phyloP scores from a whole-genome alignment of 2,113 vertebrate genomes.

The Phalacrocorax aristotelis region DNA sequence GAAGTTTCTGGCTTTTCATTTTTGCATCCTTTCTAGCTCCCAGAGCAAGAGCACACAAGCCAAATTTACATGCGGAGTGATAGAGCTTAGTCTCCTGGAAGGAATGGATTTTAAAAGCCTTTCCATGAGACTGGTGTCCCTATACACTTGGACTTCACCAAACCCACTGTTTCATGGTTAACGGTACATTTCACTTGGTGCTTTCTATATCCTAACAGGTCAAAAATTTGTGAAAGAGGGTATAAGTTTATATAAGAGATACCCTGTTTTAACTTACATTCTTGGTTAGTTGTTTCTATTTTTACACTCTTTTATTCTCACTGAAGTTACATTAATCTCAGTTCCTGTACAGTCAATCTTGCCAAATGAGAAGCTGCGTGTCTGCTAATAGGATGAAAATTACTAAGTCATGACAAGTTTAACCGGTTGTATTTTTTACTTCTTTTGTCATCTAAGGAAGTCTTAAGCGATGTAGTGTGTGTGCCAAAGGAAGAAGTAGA shows the following conservation, averaged over 20 bases:
- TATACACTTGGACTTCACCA: neutral
- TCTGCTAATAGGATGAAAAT: neutral
- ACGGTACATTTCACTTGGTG: neutral
- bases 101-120: neutral
- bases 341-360: neutral
- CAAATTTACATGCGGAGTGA: neutral
- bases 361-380: neutral
- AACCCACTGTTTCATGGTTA: neutral
- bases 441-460: slow-evolving; percentile 8
- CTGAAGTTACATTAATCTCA: neutral
- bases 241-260: neutral
- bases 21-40: neutral
- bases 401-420: neutral
- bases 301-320: neutral
- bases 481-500: neutral
- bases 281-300: neutral
- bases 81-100: neutral
- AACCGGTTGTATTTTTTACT: neutral
- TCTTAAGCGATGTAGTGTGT: neutral
- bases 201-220: neutral
- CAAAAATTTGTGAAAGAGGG: neutral
- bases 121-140: neutral
- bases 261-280: neutral
- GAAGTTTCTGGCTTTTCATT: neutral
- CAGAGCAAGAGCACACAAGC: neutral